Conservation (phyloP, 2,113 vertebrate genomes). For the Microtus ochrogaster region DNA sequence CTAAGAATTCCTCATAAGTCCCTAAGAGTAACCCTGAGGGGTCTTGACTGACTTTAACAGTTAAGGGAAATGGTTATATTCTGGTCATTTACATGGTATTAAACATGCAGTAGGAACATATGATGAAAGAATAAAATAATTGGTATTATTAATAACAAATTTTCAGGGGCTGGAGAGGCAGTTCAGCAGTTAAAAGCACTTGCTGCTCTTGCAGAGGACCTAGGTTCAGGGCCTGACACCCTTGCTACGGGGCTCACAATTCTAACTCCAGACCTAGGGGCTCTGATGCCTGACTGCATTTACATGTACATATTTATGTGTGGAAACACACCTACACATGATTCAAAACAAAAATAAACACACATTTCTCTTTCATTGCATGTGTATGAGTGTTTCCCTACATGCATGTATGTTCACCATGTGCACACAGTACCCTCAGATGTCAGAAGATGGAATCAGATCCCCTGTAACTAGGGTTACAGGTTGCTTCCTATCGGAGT, state of each 20-base stretch:
- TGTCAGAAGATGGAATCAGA: background rate
- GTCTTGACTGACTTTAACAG: background rate
- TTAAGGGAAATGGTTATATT: background rate
- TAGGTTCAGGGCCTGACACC: background rate
- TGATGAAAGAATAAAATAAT: background rate
- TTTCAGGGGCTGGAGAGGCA: background rate
- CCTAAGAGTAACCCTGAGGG: background rate
- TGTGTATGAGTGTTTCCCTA: background rate
- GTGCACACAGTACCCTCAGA: background rate
- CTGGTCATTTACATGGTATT: background rate
- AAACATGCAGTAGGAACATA: background rate
- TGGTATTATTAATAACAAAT: background rate
- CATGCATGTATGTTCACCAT: background rate
- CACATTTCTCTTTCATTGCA: background rate
- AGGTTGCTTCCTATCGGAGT: background rate
- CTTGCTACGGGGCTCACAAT: background rate
- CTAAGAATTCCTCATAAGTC: background rate
- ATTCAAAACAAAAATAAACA: background rate
- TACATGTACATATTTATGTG: background rate
- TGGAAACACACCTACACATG: background rate
- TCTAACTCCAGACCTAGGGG: background rate
- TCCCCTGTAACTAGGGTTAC: background rate
- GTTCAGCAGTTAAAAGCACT: background rate
- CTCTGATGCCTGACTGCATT: background rate
- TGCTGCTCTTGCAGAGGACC: background rate